Base-by-base conservation (phyloP, 2,113 vertebrate species). In the Platichthys flesus region DNA sequence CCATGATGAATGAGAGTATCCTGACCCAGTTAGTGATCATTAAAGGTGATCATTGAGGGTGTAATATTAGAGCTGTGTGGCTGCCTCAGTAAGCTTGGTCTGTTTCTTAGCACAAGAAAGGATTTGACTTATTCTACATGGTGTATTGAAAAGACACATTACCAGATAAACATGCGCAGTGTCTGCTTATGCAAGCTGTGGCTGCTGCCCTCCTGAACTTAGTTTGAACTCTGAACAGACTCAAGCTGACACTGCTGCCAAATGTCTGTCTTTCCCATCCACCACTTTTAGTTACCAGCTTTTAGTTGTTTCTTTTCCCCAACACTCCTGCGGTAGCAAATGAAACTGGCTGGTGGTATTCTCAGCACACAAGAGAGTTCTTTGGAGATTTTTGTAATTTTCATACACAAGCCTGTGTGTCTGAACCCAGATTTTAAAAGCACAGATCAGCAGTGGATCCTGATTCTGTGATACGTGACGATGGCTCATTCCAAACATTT, bases 11-110 rank as follows among this genome's bases (percentile, higher is more conserved):
- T 83, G 78, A 45, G 51, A 51, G 51, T 56, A 31, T 35, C 47
- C 61, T 85, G 84, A 87, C 84, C 82, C 12, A 58, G 77, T 88
- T 88, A 82, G 84, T 79, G 56, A 81, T 86, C 76, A 85, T 88
- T 88, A 83, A 84, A 81, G 57, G 26, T 58, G 21, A 57, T 57
- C 55, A 24, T 57, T 4, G 55, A 13, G 52, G 73, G 74, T 76
- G 76, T 84, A 83, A 81, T 76, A 68, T 10, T 42, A 67, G 62
- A 71, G 67, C 42, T 18, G 42, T 57, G 62, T 52, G 60, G 56
- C 64, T 65, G 70, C 55, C 63, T 78, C 64, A 59, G 66, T 59
- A 21, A 76, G 51, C 51, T 20, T 54, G 8, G 51, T 4, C 51
- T 54, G 51, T 9, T 54, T n/a, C 20, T n/a, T 54, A 54, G 20